Base-by-base conservation (phyloP, 2,888 invertebrate genomes). In the Liopterus haemorrhoidalis region DNA sequence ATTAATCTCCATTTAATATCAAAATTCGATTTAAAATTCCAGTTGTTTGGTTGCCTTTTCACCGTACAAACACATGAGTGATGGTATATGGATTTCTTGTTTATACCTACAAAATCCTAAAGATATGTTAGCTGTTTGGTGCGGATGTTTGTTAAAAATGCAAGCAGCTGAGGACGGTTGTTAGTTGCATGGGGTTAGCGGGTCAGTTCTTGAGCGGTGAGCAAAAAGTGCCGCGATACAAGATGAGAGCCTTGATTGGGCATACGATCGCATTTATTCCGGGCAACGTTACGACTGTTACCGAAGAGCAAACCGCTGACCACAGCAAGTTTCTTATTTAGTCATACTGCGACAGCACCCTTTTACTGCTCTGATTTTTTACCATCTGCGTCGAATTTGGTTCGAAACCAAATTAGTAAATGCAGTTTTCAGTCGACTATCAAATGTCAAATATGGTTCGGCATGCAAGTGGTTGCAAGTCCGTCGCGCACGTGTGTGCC, bases 341-440 rank as follows among this genome's bases (percentile, higher is more conserved):
- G 59, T 44, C 43, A 54, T 51, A 51, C 53, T 50, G 54, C 54
- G 37, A 44, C 55, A 54, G 53, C 54, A 57, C 60, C 62, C 64
- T 62, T 61, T 64, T 63, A 59, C 62, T 62, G 59, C 58, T 59
- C 60, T 59, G 58, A 55, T 61, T 62, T 61, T 58, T 58, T 58
- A 54, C 62, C 63, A 62, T 61, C 63, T 56, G 57, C 49, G 62
- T 63, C 66, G 61, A 65, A 66, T 65, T 67, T 65, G 65, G 65
- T 56, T 64, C 58, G 66, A 67, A 63, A 61, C 66, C 66, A 67
- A 66, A 67, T 66, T 66, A 63, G 65, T 66, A 65, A 62, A 65
- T 63, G 63, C 60, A 58, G 61, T 60, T 62, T 63, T 62, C 61
- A 59, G 60, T 56, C 63, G 60, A 56, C 61, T 64, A 64, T 65